A percentile compares a stretch with the other conserved stretches of the same genome.
These are phyloP conservation scores for Erpobdella octoculata DNA, from an alignment of 2,888 invertebrate species.

Conservation along the genomic window DNA sequence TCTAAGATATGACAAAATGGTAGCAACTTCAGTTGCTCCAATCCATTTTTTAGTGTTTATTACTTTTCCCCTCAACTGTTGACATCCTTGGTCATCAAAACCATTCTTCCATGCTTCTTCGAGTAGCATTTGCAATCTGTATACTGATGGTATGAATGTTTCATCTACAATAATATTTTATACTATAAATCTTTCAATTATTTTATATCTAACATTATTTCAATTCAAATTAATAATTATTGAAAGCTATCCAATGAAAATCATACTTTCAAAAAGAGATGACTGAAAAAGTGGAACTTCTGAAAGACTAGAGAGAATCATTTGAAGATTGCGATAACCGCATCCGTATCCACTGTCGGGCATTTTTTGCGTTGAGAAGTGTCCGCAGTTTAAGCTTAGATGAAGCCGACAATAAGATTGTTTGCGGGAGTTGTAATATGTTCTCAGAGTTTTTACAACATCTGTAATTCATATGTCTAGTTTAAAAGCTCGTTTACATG, in stretches of 20 bases:
- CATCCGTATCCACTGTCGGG: slow-evolving; percentile 88
- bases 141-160: slow-evolving; percentile 68
- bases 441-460: background rate
- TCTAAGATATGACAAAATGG: slow-evolving; percentile 71
- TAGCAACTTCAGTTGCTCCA: slow-evolving; percentile 81
- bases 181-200: too few species aligned
- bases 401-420: slow-evolving; percentile 50
- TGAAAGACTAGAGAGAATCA: slow-evolving; percentile 75
- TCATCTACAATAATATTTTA: slow-evolving; percentile 41
- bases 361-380: slow-evolving; percentile 75
- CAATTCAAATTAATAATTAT: too few species aligned
- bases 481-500: too few species aligned
- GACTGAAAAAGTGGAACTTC: slow-evolving; percentile 65
- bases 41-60: slow-evolving; percentile 85
- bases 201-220: too few species aligned
- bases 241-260: too few species aligned
- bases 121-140: slow-evolving; percentile 72
- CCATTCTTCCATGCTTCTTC: slow-evolving; percentile 58
- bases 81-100: slow-evolving; percentile 63
- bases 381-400: slow-evolving; percentile 73
- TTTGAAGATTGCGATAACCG: slow-evolving; percentile 82
- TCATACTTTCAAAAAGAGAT: too few species aligned
- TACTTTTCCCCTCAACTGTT: slow-evolving; percentile 72
- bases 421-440: background rate
- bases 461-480: too few species aligned